phyloP scores from a whole-genome alignment of 2,888 invertebrate species.

The Clunio marinus region DNA sequence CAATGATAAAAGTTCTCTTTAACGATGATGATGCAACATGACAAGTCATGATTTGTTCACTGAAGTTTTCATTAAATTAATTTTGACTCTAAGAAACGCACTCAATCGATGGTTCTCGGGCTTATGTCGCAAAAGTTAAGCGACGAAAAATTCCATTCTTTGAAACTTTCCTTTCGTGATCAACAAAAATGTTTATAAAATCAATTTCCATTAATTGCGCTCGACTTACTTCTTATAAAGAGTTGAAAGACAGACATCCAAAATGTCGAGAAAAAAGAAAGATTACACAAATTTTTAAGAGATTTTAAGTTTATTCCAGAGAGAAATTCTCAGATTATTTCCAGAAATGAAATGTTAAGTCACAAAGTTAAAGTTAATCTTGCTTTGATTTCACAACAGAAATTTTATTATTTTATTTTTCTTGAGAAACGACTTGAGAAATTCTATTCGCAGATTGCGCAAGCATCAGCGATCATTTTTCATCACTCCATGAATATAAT shows the following conservation, averaged over 20 bases:
- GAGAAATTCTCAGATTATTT: neutral
- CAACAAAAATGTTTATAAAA: neutral
- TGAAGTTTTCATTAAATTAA: neutral
- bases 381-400: neutral
- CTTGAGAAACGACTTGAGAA: neutral
- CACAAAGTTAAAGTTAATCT: too few species aligned
- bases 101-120: neutral
- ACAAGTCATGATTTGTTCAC: conserved; percentile 10
- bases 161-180: neutral
- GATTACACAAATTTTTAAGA: conserved; percentile 21
- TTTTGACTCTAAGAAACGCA: conserved; percentile 16
- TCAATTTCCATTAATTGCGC: conserved; percentile 25
- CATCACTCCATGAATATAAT: neutral
- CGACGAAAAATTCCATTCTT: neutral
- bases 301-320: neutral
- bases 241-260: neutral
- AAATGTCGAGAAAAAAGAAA: neutral
- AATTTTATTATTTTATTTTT: neutral
- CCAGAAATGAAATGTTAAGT: neutral
- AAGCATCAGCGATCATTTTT: neutral
- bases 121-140: neutral
- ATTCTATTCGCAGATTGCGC: neutral
- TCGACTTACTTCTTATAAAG: neutral
- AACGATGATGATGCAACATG: conserved; percentile 16
- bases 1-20: too few species aligned